phyloP scores from a whole-genome alignment of 2,797 vertebrate genomes.

The Acanthurus leucopareius region DNA sequence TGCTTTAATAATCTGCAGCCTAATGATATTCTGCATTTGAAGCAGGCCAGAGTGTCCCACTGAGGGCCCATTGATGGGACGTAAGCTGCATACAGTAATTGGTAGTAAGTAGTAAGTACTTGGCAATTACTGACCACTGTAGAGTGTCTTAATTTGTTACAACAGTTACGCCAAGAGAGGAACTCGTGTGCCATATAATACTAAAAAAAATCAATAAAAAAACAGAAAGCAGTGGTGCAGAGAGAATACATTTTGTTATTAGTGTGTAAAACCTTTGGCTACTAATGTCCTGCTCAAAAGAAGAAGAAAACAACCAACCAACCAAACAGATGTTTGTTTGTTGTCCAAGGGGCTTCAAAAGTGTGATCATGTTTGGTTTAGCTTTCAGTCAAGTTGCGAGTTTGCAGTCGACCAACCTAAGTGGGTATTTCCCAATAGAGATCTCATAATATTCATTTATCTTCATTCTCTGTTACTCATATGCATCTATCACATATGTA shows the following conservation, averaged over 20 bases:
- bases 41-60: conserved; percentile 34
- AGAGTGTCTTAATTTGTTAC: conserved; percentile 32
- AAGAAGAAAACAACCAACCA: background rate
- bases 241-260: background rate
- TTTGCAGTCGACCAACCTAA: background rate
- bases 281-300: background rate
- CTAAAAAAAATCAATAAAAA: conserved; percentile 10
- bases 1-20: conserved; percentile 39
- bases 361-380: background rate
- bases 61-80: conserved; percentile 16
- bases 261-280: background rate
- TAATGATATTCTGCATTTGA: conserved; percentile 37
- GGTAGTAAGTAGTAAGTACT: conserved; percentile 45
- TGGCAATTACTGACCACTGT: conserved; percentile 44
- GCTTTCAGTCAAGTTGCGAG: background rate
- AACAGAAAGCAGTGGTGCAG: background rate
- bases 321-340: background rate
- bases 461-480: too few species aligned
- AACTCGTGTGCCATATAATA: background rate
- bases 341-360: background rate
- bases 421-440: background rate
- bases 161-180: conserved; percentile 13
- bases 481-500: background rate
- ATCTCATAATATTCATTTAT: background rate
- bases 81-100: conserved; percentile 49